A percentile compares a stretch with the other conserved stretches of the same genome.
These are phyloP conservation scores for Plebejus anna DNA, from an alignment of 2,888 invertebrate genomes.

Conservation along the genomic window DNA sequence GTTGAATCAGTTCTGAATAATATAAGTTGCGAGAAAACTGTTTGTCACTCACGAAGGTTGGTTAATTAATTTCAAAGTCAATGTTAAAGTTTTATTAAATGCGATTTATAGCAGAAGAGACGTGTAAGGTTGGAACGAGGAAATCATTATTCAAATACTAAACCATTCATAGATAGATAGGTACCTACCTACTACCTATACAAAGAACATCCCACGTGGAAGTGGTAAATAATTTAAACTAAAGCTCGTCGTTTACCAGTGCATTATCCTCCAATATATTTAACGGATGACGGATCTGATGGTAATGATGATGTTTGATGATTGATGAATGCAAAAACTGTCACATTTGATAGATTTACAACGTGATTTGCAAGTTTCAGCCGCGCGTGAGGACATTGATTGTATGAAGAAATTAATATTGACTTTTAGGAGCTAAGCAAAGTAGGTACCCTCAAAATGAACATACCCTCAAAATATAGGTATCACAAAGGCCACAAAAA, in stretches of 20 bases:
- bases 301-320: background rate
- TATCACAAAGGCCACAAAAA: background rate
- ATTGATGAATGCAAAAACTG: constrained; percentile 7
- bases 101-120: too few relatives aligned
- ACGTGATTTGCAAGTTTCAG: background rate
- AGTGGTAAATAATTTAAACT: background rate
- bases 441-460: background rate
- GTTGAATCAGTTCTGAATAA: background rate
- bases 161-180: background rate
- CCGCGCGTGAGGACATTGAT: background rate
- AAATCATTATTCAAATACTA: background rate
- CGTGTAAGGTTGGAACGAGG: too few relatives aligned
- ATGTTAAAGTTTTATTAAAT: too few relatives aligned
- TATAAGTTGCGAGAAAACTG: too few relatives aligned
- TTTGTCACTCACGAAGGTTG: too few relatives aligned
- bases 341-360: background rate
- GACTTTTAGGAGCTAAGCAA: background rate
- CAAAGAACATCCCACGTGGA: background rate
- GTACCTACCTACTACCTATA: background rate
- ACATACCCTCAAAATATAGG: background rate
- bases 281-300: background rate
- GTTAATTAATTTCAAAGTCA: too few relatives aligned
- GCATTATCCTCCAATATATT: background rate
- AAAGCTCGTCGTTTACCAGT: background rate
- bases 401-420: too few relatives aligned